Base-by-base conservation (phyloP, 2,113 vertebrate species). In the Nerophis ophidion region DNA sequence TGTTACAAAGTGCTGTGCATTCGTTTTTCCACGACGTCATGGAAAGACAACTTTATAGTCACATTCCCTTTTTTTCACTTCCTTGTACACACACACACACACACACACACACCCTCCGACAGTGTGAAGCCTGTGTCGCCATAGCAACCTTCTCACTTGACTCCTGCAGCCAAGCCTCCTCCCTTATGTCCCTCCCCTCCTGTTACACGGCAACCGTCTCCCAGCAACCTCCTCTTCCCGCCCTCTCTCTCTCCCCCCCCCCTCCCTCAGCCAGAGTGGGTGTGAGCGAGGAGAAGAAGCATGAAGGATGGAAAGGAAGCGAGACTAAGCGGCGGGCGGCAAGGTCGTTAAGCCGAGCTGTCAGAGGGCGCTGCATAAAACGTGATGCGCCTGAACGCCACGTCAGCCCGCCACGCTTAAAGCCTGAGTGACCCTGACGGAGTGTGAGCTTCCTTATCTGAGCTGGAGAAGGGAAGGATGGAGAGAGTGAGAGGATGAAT, bases 71-170 rank as follows among this genome's bases (percentile, higher is more conserved):
- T 26, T 26, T 51, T 6, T 19, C 9, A 5, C 49, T 17, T 51
- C 49, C 49, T 51, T 13, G 15, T 49, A 13, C 2, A 34, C 19
- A 53, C 19, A 53, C 51, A 53, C 51, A 53, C 51, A 53, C 51
- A 53, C 51, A 52, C 26, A 52, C 26, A 52, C 49, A 52, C 49
- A 52, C 48, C 5, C 49, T 4, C 19, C 71, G 68, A 80, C 81
- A 80, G 77, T 60, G 4, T 72, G 83, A 76, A 85, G 80, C 72
- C 83, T 73, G 58, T 35, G 79, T 81, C 66, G 81, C 77, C 83
- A 83, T 85, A 38, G 75, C 73, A 81, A 85, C 83, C 61, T 44
- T 66, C 70, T 73, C 79, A 75, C 77, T 86, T 82, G 70, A 78
- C 76, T 84, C 67, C 67, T 36, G 60, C 70, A 10, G 59, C 52